Conservation (phyloP, 2,797 vertebrate genomes). For the Limnodromus scolopaceus region DNA sequence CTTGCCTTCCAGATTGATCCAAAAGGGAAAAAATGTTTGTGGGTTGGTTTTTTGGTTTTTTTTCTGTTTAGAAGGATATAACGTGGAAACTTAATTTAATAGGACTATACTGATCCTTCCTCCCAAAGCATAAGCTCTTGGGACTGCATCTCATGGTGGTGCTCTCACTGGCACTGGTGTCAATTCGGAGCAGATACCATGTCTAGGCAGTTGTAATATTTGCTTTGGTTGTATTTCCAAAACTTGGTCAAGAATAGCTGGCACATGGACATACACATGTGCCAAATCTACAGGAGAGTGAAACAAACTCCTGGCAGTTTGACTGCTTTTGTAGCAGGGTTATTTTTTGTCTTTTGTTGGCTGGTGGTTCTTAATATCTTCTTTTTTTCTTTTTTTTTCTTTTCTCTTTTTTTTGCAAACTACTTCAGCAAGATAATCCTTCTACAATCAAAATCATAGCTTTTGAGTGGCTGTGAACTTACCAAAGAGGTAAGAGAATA, state of each 20-base stretch:
- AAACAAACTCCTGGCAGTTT: not conserved
- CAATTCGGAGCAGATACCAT: not conserved
- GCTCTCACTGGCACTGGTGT: not conserved
- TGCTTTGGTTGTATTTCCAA: slow-evolving; percentile 16
- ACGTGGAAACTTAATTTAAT: not conserved
- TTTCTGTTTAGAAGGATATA: not conserved
- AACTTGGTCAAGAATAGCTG: not conserved
- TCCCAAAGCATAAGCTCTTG: not conserved
- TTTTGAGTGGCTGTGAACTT: not conserved
- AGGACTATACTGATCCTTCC: not conserved
- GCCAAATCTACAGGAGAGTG: not conserved
- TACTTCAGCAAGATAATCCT: not conserved
- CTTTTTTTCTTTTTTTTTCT: not conserved
- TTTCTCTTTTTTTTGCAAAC: not conserved
- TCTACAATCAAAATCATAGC: not conserved
- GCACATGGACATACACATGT: not conserved
- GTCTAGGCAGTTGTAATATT: not conserved
- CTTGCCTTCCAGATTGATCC: not conserved
- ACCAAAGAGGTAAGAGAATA: not conserved
- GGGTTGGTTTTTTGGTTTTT: fast-evolving
- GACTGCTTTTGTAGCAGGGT: not conserved
- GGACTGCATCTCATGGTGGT: not conserved
- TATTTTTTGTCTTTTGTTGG: not conserved
- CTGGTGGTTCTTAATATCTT: not conserved
- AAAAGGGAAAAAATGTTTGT: not conserved